phyloP scores from a whole-genome alignment of 2,113 vertebrate genomes.

The Ceyx melanurus region DNA sequence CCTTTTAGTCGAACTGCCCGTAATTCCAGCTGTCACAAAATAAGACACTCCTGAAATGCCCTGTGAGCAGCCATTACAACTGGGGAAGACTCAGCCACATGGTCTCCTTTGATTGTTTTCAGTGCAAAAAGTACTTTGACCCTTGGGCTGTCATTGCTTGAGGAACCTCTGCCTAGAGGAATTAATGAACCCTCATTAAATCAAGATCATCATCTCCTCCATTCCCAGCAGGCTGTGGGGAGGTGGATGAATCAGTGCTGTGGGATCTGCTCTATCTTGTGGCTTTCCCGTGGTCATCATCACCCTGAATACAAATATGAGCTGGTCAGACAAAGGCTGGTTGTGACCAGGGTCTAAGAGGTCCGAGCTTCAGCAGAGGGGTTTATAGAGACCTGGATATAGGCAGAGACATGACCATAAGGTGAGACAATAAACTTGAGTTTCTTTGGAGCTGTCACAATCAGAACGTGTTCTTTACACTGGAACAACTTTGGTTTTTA shows the following conservation, averaged over 20 bases:
- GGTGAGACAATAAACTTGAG: not conserved
- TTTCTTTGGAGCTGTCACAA: not conserved
- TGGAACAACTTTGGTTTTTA: not conserved
- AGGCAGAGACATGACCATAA: not conserved
- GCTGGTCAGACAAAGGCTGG: not conserved
- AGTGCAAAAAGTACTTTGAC: not conserved
- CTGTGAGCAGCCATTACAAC: not conserved
- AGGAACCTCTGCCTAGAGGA: not conserved
- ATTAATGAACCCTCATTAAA: slow-evolving; percentile 46
- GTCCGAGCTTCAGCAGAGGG: not conserved
- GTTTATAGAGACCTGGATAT: not conserved
- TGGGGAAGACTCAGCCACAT: not conserved
- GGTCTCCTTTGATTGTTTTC: slow-evolving; percentile 3
- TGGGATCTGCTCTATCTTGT: not conserved
- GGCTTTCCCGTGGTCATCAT: not conserved
- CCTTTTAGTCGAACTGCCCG: not conserved
- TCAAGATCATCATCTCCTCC: not conserved
- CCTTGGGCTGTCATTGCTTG: not conserved
- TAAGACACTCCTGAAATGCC: slow-evolving; percentile 9
- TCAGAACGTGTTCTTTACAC: accelerated
- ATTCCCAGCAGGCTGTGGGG: not conserved
- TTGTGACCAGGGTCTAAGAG: not conserved
- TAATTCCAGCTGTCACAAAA: slow-evolving; percentile 39
- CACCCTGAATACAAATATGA: not conserved
- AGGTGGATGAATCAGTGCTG: not conserved